Evolutionary conservation across 2,888 invertebrate species (phyloP).

Genomic region (Aproaerema taeniolella): DNA sequence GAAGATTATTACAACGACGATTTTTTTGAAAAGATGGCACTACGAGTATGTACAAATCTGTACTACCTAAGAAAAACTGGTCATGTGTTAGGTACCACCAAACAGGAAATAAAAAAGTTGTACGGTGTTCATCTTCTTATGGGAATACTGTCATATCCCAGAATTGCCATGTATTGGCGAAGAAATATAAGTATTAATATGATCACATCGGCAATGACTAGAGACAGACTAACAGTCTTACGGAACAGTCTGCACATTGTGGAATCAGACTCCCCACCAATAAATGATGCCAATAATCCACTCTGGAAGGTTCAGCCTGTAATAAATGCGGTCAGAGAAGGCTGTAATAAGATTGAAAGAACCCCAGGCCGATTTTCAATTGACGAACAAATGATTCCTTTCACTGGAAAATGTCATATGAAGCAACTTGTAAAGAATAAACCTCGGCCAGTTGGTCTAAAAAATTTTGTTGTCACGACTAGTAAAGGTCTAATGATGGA

Average conservation of each 20-base stretch:
- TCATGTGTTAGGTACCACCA: slow-evolving; percentile 8
- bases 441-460: slow-evolving; percentile 22
- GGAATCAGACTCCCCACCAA: slow-evolving; percentile 3
- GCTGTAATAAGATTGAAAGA: slow-evolving; percentile 20
- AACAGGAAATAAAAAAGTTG: slow-evolving; percentile 12
- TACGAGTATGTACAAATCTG: slow-evolving; percentile 14
- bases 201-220: slow-evolving; percentile 10
- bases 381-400: slow-evolving; percentile 22
- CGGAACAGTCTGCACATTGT: slow-evolving; percentile 7
- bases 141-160: slow-evolving; percentile 14
- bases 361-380: slow-evolving; percentile 18
- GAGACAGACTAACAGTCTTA: slow-evolving; percentile 8
- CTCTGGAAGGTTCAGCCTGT: slow-evolving; percentile 24
- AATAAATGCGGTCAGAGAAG: slow-evolving; percentile 17
- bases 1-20: slow-evolving; percentile 13
- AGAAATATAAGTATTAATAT: slow-evolving; percentile 3
- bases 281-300: slow-evolving; percentile 5
- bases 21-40: slow-evolving; percentile 14
- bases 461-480: slow-evolving; percentile 22
- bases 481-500: slow-evolving; percentile 23
- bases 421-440: slow-evolving; percentile 22
- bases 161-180: slow-evolving; percentile 16
- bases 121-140: slow-evolving; percentile 13
- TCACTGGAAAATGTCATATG: slow-evolving; percentile 18
- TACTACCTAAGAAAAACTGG: slow-evolving; percentile 16